Conservation (phyloP, 1,140 invertebrate species). For the Gonioctena quinquepunctata region DNA sequence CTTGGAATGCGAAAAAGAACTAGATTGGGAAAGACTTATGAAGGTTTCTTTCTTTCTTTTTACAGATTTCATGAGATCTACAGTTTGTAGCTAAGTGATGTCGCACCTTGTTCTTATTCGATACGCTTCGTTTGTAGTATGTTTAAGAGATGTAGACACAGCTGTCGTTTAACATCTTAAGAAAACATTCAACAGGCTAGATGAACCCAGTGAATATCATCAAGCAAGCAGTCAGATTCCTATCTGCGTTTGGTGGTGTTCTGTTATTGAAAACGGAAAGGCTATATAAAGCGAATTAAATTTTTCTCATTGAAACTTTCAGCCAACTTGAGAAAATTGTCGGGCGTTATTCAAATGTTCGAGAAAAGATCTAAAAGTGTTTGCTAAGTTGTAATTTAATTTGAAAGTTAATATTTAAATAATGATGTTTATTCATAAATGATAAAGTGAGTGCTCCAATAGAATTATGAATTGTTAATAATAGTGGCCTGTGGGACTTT, state of each 20-base stretch:
- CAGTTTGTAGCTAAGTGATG: too few relatives aligned
- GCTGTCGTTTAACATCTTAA: constrained; percentile 10
- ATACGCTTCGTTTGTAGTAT: background rate
- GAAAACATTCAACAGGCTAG: constrained; percentile 32
- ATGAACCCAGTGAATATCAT: constrained; percentile 12
- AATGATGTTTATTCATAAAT: constrained; percentile 8
- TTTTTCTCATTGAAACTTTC: background rate
- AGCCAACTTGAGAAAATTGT: background rate
- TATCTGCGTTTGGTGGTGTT: constrained; percentile 15
- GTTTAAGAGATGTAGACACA: constrained; percentile 26
- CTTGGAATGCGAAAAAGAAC: too few relatives aligned
- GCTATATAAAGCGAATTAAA: constrained; percentile 3
- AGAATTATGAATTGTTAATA: constrained; percentile 7
- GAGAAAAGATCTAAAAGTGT: background rate
- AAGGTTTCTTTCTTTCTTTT: too few relatives aligned
- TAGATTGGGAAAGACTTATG: too few relatives aligned
- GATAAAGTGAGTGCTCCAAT: constrained; percentile 5
- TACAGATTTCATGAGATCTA: too few relatives aligned
- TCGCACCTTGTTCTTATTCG: too few relatives aligned
- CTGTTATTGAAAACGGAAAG: background rate
- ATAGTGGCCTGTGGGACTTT: background rate
- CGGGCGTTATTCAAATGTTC: background rate
- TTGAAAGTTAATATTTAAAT: constrained; percentile 1
- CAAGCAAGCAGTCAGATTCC: constrained; percentile 25
- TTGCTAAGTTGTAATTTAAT: background rate